Evolutionary conservation across 1,140 invertebrate species (phyloP), one percentile per base, ranked within the genome.

Genomic region (Leucophenga varia): DNA sequence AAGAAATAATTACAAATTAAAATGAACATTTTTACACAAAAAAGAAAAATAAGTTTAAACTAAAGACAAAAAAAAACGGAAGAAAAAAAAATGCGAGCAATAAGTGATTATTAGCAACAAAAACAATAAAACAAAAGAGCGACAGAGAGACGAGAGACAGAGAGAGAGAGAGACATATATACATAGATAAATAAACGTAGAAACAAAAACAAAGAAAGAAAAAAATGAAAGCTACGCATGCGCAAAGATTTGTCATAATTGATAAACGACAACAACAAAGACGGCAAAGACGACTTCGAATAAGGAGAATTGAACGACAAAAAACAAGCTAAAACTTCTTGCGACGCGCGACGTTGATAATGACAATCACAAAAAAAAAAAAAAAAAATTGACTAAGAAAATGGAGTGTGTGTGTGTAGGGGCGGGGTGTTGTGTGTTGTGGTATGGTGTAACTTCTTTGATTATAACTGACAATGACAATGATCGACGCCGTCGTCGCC

Each of bases 211-310:
- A n/a, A n/a, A n/a, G n/a, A n/a, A n/a, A n/a, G n/a, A n/a, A n/a
- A n/a, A n/a, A n/a, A n/a, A n/a, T n/a, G n/a, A n/a, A n/a, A 61
- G 65, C 61, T 59, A 69, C 65, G 65, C 65, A 69, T 69, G 65
- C 65, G 65, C 65, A 70, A 69, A 69, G 65, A 69, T 69, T 70
- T 70, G 65, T 70, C 65, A 69, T 69, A 69, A 69, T 69, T 69
- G 65, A 69, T 69, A 69, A 69, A 69, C 60, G 65, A 32, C 30
- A 25, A 43, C 22, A 14, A 17, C 17, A 7, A 21, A 3, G 8
- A n/a, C 20, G 37, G 20, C n/a, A n/a, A n/a, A n/a, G n/a, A n/a
- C n/a, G n/a, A n/a, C n/a, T n/a, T n/a, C n/a, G n/a, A n/a, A n/a
- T n/a, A n/a, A n/a, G n/a, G n/a, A n/a, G n/a, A n/a, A n/a, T n/a